These are phyloP conservation scores for Melanchra persicariae DNA, from an alignment of 2,888 invertebrate genomes.

Conservation along the genomic window DNA sequence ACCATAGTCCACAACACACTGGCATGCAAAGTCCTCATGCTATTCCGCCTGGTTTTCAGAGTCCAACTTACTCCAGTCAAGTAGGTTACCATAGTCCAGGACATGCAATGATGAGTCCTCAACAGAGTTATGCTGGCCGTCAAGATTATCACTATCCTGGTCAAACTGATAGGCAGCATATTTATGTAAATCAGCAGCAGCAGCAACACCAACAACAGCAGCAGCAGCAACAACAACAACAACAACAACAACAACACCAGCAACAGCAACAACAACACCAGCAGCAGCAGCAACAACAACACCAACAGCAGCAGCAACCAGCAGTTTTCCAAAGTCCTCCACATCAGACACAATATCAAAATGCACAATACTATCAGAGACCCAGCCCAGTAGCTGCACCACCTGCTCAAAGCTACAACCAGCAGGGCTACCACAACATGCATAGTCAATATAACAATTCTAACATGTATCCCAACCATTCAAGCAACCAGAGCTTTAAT, in stretches of 20 bases:
- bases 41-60: constrained; percentile 85
- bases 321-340: constrained; percentile 85
- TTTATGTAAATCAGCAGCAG: constrained; percentile 79
- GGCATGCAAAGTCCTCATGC: constrained; percentile 86
- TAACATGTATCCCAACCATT: constrained; percentile 78
- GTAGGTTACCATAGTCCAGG: constrained; percentile 85
- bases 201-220: constrained; percentile 70
- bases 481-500: constrained; percentile 79
- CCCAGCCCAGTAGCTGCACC: constrained; percentile 75
- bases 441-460: constrained; percentile 82
- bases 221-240: constrained; percentile 58
- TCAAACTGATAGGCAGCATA: constrained; percentile 84
- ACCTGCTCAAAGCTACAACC: constrained; percentile 78
- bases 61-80: constrained; percentile 85
- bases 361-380: constrained; percentile 84
- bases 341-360: constrained; percentile 86
- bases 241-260: constrained; percentile 72
- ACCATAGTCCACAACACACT: constrained; percentile 85
- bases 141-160: constrained; percentile 84
- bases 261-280: constrained; percentile 70
- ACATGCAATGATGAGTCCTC: constrained; percentile 86
- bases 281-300: constrained; percentile 55
- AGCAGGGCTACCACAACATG: constrained; percentile 80
- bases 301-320: constrained; percentile 72
- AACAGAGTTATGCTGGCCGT: constrained; percentile 78